Conservation (phyloP, 2,797 vertebrate genomes). For the Pangasius sanitwongsei region DNA sequence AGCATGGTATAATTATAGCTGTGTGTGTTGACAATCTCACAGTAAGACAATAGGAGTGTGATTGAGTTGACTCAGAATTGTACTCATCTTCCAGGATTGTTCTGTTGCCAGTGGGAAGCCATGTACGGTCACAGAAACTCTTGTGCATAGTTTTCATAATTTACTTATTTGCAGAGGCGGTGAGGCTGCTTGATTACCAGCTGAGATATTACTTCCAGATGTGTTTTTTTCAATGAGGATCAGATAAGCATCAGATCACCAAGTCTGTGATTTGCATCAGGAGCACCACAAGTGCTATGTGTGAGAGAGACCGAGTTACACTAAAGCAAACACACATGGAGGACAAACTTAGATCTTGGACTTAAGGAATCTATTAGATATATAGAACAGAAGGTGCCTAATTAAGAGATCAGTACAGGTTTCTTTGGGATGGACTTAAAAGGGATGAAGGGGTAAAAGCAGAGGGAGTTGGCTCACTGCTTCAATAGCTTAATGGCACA, state of each 20-base stretch:
- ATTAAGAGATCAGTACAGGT: not conserved
- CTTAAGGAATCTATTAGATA: not conserved
- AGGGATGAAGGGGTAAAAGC: not conserved
- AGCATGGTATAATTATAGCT: conserved; percentile 16
- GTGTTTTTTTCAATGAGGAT: conserved; percentile 10
- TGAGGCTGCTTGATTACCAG: conserved; percentile 17
- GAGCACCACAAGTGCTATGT: not conserved
- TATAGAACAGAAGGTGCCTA: not conserved
- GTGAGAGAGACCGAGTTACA: not conserved
- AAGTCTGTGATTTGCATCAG: conserved; percentile 15
- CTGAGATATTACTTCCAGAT: conserved; percentile 43
- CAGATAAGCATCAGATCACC: conserved; percentile 19
- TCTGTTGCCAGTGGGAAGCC: conserved; percentile 32
- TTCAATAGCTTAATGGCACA: conserved; percentile 6
- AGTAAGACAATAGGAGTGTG: conserved; percentile 26
- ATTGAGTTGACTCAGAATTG: conserved; percentile 8
- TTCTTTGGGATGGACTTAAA: not conserved
- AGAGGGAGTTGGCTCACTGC: not conserved
- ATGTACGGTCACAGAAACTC: conserved; percentile 44
- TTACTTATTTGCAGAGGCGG: conserved; percentile 16
- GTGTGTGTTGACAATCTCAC: not conserved
- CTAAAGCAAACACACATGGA: not conserved
- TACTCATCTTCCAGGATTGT: conserved; percentile 25
- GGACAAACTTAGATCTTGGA: not conserved
- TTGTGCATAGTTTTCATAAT: conserved; percentile 35